Base-by-base conservation (phyloP, 2,113 vertebrate species). In the Hyperopisus bebe region DNA sequence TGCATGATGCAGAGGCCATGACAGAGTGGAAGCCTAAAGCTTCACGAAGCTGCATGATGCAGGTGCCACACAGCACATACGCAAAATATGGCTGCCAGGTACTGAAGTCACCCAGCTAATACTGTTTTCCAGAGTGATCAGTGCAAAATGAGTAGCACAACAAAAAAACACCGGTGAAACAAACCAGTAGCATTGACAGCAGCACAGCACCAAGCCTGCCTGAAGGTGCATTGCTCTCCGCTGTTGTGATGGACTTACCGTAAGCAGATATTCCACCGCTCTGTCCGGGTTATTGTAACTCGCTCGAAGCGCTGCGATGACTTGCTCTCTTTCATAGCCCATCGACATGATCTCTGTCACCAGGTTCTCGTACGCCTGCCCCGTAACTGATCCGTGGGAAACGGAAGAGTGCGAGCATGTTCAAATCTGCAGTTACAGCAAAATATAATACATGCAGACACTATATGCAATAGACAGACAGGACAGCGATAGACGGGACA, bases 261-360 rank as follows among this genome's bases (percentile, higher is more conserved):
- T 96, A 39, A 96, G 95, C 1, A 96, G 92, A 90, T 96, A 96
- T 90, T 96, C 96, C 85, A 96, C 96, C 0, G 96, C 96, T 87
- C 96, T 92, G 94, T 96, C 96, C 0, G 96, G 96, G 91, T 96
- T 96, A 92, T 96, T 96, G 92, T 92, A 96, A 88, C 96, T 96
- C 77, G 96, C 96, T 91, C 94, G 90, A 58, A 96, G 94, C 0
- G 96, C 95, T 5, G 94, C 91, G 0, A 96, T 92, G 4, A 96
- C 96, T 89, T 94, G 94, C 91, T 95, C 94, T 47, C 95, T 93
- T 87, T 95, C 95, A 83, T 96, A 96, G 58, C 96, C 96, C 95
- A 96, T 96, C 1, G 94, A 95, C 95, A 96, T 96, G 74, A 96
- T 96, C 92, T 96, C 96, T 13, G 95, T 93, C 89, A 96, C 95